Percentiles rank a stretch among this genome's conserved stretches.
These are phyloP conservation scores for Halichondria panicea DNA, from an alignment of 37 sponge, comb jelly and placozoan species.

Conservation along the genomic window DNA sequence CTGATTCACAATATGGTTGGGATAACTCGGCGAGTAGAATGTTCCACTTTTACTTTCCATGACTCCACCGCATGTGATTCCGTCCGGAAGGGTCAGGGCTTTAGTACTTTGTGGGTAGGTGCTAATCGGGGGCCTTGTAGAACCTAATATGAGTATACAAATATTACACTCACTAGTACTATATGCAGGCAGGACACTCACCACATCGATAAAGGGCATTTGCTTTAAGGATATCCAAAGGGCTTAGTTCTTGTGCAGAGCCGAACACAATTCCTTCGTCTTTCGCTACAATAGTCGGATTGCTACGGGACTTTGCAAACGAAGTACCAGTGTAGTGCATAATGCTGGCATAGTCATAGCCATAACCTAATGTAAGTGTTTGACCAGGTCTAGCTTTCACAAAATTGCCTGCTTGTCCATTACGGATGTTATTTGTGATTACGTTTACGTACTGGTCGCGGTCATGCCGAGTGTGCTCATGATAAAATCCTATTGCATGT, in stretches of 20 bases:
- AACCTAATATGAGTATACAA: neutral
- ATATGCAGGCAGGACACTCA: conserved; percentile 13
- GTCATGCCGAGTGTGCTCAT: conserved; percentile 68
- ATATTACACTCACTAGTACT: neutral
- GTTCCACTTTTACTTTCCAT: neutral
- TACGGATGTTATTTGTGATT: conserved; percentile 18
- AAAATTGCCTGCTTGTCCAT: conserved; percentile 16
- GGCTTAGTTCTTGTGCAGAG: conserved; percentile 48
- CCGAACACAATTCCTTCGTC: conserved; percentile 54
- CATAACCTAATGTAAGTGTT: conserved; percentile 46
- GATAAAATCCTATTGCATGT: conserved; percentile 68
- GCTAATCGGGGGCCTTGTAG: conserved; percentile 1
- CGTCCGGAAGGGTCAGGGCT: conserved; percentile 1
- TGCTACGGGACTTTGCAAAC: conserved; percentile 2
- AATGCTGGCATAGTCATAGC: conserved; percentile 81
- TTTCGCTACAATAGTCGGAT: conserved; percentile 20
- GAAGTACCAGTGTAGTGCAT: conserved; percentile 70
- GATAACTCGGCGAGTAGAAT: conserved; percentile 35
- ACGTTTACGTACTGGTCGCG: conserved; percentile 52
- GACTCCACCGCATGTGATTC: conserved; percentile 32
- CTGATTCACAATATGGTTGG: conserved; percentile 9
- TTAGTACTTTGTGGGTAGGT: neutral
- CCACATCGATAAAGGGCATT: conserved; percentile 71
- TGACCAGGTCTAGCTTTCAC: neutral
- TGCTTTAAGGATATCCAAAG: conserved; percentile 62